A percentile compares a stretch with the other conserved stretches of the same genome.
phyloP scores from a whole-genome alignment of 2,888 invertebrate genomes.

The Automeris io region DNA sequence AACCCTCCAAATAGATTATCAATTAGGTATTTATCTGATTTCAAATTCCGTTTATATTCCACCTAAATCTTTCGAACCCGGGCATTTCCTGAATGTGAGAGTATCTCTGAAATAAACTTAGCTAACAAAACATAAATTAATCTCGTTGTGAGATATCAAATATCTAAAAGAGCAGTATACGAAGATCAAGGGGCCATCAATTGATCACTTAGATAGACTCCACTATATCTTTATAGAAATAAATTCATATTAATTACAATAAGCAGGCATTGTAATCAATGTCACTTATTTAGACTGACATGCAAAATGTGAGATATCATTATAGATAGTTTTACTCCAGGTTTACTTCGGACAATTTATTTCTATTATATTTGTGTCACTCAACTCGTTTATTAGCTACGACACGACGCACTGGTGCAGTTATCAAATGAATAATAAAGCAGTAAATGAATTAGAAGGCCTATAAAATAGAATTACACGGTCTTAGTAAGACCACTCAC shows the following conservation, averaged over 20 bases:
- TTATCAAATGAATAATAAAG: constrained; percentile 12
- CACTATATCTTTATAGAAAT: constrained; percentile 33
- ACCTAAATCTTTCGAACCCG: no score
- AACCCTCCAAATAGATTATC: no score
- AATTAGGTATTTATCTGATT: no score
- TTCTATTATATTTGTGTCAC: constrained; percentile 30
- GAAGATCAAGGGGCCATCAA: no score
- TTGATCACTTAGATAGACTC: constrained; percentile 10
- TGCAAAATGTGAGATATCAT: constrained; percentile 33
- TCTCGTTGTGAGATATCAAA: no score
- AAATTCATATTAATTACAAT: constrained; percentile 47
- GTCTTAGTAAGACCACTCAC: neutral
- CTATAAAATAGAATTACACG: neutral
- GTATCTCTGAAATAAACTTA: no score
- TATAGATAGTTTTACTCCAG: constrained; percentile 33
- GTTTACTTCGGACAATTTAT: constrained; percentile 37
- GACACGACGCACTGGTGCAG: constrained; percentile 10
- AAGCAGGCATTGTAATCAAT: constrained; percentile 40
- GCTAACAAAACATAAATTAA: no score
- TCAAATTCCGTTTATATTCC: no score
- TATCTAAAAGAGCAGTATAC: no score
- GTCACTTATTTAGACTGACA: constrained; percentile 34
- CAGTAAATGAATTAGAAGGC: neutral
- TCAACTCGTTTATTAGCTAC: constrained; percentile 18
- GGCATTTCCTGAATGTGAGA: no score